Percentiles rank a stretch among this genome's conserved stretches.
Conservation (phyloP, 1,140 invertebrate genomes). For the Homarus americanus region DNA sequence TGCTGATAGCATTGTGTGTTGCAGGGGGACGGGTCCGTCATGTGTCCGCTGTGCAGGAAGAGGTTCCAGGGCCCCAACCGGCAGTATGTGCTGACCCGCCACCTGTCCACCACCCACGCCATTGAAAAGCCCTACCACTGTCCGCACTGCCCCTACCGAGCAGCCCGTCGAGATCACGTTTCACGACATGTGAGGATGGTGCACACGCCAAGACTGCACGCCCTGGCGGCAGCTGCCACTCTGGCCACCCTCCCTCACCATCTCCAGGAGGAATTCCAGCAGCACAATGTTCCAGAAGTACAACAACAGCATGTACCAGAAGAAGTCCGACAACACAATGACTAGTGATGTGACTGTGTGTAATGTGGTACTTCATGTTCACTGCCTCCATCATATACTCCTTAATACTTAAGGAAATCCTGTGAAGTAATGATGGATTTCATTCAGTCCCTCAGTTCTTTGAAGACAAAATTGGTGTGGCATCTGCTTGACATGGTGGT, state of each 20-base stretch:
- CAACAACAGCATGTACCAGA: not conserved
- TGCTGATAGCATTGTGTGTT: conserved; percentile 71
- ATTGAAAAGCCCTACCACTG: conserved; percentile 76
- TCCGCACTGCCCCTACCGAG: conserved; percentile 78
- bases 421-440: not conserved
- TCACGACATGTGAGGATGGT: conserved; percentile 73
- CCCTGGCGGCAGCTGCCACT: conserved; percentile 65
- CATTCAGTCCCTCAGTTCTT: not conserved
- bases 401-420: not conserved
- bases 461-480: not conserved
- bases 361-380: not conserved
- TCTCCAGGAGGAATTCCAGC: conserved; percentile 45
- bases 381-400: conserved; percentile 7
- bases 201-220: conserved; percentile 64
- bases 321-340: conserved; percentile 49
- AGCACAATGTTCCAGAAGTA: conserved; percentile 1
- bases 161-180: conserved; percentile 75
- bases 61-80: conserved; percentile 72
- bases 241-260: conserved; percentile 59
- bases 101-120: conserved; percentile 67
- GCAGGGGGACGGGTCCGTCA: conserved; percentile 62
- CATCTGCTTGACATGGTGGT: not conserved
- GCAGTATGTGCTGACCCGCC: conserved; percentile 71
- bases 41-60: conserved; percentile 74
- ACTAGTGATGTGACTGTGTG: not conserved